Percentiles rank a stretch among this genome's conserved stretches.
Evolutionary conservation across 1,140 invertebrate species (phyloP).

Genomic region (Neodiprion virginianus): DNA sequence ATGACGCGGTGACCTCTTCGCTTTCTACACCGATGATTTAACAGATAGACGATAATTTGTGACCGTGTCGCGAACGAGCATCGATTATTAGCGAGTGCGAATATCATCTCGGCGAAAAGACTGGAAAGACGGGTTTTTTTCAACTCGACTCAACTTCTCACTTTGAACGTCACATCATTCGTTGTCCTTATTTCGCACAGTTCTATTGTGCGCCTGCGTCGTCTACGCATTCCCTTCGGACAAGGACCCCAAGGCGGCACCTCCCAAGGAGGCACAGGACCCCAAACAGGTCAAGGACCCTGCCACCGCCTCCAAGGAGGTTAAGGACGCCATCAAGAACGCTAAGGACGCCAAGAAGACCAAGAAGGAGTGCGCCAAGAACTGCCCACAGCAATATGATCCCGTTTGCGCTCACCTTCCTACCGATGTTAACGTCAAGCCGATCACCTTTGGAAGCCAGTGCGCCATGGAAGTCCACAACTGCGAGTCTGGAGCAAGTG

Average conservation of each 20-base stretch:
- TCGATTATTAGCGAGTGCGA: background rate
- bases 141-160: too few relatives aligned
- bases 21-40: too few relatives aligned
- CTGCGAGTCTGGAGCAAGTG: constrained; percentile 54
- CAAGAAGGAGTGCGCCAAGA: constrained; percentile 49
- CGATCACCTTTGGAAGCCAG: constrained; percentile 46
- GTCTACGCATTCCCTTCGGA: constrained; percentile 33
- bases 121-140: too few relatives aligned
- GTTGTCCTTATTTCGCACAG: constrained; percentile 21
- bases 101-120: background rate
- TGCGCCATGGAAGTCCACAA: constrained; percentile 50
- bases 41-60: too few relatives aligned
- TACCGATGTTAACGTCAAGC: constrained; percentile 39
- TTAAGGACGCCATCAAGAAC: constrained; percentile 52
- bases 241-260: constrained; percentile 23
- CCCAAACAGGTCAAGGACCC: constrained; percentile 44
- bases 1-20: too few relatives aligned
- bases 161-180: too few relatives aligned
- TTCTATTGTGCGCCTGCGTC: constrained; percentile 37
- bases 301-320: constrained; percentile 48
- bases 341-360: constrained; percentile 51
- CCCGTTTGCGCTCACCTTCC: constrained; percentile 55
- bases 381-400: constrained; percentile 41
- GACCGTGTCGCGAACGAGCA: too few relatives aligned
- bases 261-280: constrained; percentile 39